Percentiles rank a stretch among this genome's conserved stretches.
phyloP scores from a whole-genome alignment of 2,888 invertebrate species.

The Callyntrura sp. region DNA sequence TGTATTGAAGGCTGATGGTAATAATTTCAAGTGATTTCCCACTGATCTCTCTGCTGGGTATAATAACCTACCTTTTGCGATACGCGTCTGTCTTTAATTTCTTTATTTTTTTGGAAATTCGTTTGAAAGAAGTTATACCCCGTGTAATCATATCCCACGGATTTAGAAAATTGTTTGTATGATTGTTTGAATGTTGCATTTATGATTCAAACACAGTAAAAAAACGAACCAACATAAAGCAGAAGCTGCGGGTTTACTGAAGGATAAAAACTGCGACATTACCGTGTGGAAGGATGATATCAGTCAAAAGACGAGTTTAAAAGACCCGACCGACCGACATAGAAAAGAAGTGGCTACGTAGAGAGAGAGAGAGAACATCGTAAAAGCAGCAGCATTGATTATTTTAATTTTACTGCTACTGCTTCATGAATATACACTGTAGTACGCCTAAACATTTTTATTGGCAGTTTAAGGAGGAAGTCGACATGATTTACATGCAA shows the following conservation, averaged over 20 bases:
- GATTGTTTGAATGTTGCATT: slow-evolving; percentile 10
- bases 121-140: not conserved
- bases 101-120: not conserved
- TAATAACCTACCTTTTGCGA: slow-evolving; percentile 46
- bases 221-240: slow-evolving; percentile 65
- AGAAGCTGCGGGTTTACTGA: slow-evolving; percentile 29
- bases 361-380: slow-evolving; percentile 59
- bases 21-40: slow-evolving; percentile 51
- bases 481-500: slow-evolving; percentile 51
- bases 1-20: too few relatives aligned
- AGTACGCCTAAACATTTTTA: too few relatives aligned
- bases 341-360: slow-evolving; percentile 13
- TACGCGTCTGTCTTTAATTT: not conserved
- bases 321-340: slow-evolving; percentile 56
- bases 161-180: slow-evolving; percentile 19
- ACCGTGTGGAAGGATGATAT: not conserved
- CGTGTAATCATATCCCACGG: slow-evolving; percentile 25
- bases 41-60: slow-evolving; percentile 55
- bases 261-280: not conserved
- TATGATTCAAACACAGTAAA: not conserved
- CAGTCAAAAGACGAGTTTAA: slow-evolving; percentile 43
- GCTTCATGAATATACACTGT: not conserved
- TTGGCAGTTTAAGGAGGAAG: slow-evolving; percentile 61
- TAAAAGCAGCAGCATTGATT: slow-evolving; percentile 59
- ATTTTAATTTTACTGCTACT: slow-evolving; percentile 42